Base-by-base conservation (phyloP, 1,140 invertebrate genomes). In the Lineus longissimus region DNA sequence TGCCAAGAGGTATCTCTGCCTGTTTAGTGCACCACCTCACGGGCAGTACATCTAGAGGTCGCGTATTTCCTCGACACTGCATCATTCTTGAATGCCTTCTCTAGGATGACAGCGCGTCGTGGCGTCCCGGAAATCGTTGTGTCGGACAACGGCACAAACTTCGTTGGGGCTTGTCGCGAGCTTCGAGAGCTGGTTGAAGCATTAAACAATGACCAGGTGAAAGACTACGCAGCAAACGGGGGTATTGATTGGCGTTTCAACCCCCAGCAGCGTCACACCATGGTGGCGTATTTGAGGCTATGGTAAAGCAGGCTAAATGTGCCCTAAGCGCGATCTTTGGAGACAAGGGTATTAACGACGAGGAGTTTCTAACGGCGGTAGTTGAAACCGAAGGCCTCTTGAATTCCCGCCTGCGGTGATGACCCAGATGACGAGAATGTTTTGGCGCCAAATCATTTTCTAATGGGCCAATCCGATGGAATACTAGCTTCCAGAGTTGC, bases 101-200 rank as follows among this genome's bases (percentile, higher is more conserved):
- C 47, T 4, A 4, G 47, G 25, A 51, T 51, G 47, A 27, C 45
- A 40, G 54, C 27, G 45, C 27, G 66, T 2, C 23, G 62, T 15
- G 66, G 66, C 30, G 17, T 22, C 13, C 62, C 66, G 0, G 22
- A 11, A 17, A 36, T 41, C 25, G 41, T 68, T 17, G 9, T 43
- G 7, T 60, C 57, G 15, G 66, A 68, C 36, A 65, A 64, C 59
- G 59, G 63, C 11, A 65, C 66, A 23, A 65, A 68, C 31, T 62
- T 68, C 58, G 55, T 59, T 15, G 58, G 62, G 17, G 62, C 57
- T 2, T 31, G 33, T 1, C 61, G 23, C 36, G 51, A 68, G 51
- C 23, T 57, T 2, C 25, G 7, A 43, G 29, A 65, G 30, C 22
- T 23, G 19, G 41, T 58, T 7, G 17, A 62, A 23, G 9, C 13